Evolutionary conservation across 92 coral and sea anemone species (phyloP), one percentile per base, ranked within the genome.

Genomic region (Siderastrea radians): DNA sequence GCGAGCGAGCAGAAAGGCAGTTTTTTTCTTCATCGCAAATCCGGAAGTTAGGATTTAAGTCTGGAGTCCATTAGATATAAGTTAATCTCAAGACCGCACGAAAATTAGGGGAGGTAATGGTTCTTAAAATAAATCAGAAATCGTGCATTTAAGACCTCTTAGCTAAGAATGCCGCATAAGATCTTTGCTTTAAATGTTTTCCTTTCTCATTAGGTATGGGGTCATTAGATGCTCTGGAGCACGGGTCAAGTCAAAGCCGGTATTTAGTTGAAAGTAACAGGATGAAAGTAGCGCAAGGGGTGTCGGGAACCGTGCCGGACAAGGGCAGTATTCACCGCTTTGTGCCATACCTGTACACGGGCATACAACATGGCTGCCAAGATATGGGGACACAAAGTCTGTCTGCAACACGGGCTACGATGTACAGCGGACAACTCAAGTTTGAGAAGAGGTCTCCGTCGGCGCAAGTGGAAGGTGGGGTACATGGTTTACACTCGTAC

Each of bases 321-420:
- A 98, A 95, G 62, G 99, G 99, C 10, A 91, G 98, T 52, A 62
- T 98, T 12, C 98, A 94, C 68, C 93, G 98, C 45, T 98, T 95
- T 57, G 65, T 92, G 3, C 99, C 99, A 47, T 98, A 98, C 54
- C 88, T 98, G 38, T 61, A 81, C 15, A 83, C 96, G 62, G 99
- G 99, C 46, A 87, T 98, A 45, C 93, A 98, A 78, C 99, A 98
- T 77, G 99, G 99, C 85, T 98, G 99, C 77, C 99, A 98, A 75
- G 99, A 98, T 71, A 98, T 98, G 87, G 99, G 99, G 5, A 91
- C 98, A 0, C 64, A 87, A 72, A 98, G 96, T 77, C 93, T 98
- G 44, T 84, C 95, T 0, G 72, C 80, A 12, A 86, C 96, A 72
- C 93, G 99, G 77, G 94, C 95, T 47, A 95, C 94, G 99, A 96